Evolutionary conservation across 1,140 invertebrate species (phyloP).

Genomic region (Anastrepha obliqua): DNA sequence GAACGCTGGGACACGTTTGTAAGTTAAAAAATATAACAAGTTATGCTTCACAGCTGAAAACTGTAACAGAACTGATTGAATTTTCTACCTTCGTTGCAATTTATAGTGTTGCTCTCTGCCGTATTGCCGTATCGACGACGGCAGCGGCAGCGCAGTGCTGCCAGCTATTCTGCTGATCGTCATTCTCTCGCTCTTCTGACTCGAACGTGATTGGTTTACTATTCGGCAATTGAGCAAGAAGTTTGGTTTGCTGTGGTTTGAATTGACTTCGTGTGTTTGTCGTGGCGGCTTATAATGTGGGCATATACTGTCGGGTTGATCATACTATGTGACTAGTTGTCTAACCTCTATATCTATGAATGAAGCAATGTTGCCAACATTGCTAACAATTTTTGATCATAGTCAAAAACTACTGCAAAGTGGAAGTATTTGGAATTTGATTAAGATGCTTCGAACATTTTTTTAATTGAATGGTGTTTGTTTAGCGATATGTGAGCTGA

Average conservation of each 20-base stretch:
- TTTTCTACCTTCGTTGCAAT: slow-evolving; percentile 61
- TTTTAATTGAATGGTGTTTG: too few species aligned
- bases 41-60: slow-evolving; percentile 71
- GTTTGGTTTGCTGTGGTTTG: slow-evolving; percentile 47
- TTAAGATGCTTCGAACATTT: too few species aligned
- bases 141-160: not conserved
- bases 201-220: slow-evolving; percentile 41
- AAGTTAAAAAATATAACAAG: slow-evolving; percentile 56
- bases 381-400: not conserved
- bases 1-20: not conserved
- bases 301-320: not conserved
- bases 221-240: slow-evolving; percentile 25
- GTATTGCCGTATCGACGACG: not conserved
- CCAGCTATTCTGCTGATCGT: not conserved
- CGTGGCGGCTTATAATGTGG: not conserved
- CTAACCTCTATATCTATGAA: not conserved
- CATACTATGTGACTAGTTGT: not conserved
- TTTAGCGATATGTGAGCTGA: too few species aligned
- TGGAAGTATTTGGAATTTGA: not conserved
- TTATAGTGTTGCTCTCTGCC: slow-evolving; percentile 62
- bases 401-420: not conserved
- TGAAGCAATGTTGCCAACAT: not conserved
- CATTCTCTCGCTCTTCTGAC: slow-evolving; percentile 10
- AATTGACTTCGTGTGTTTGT: slow-evolving; percentile 47
- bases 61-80: slow-evolving; percentile 68